Evolutionary conservation across 2,888 invertebrate genomes (phyloP).

Genomic region (Tineola bisselliella): DNA sequence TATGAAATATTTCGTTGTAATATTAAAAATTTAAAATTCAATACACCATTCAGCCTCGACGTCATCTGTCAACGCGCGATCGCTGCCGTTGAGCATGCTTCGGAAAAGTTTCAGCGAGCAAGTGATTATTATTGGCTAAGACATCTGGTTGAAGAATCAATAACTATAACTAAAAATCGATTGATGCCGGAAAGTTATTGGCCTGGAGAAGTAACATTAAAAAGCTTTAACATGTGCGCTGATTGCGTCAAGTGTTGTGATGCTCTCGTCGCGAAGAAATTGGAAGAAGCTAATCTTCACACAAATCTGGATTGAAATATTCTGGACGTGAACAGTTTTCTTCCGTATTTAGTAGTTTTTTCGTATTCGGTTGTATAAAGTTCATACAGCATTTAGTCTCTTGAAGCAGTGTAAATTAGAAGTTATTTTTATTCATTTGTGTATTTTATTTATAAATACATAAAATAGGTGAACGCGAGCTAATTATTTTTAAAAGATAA

Average conservation of each 20-base stretch:
- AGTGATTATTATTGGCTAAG: conserved; percentile 37
- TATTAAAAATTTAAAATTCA: conserved; percentile 40
- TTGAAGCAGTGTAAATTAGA: too few species aligned
- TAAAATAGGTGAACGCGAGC: too few species aligned
- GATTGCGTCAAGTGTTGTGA: conserved; percentile 30
- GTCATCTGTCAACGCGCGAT: conserved; percentile 39
- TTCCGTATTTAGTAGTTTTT: too few species aligned
- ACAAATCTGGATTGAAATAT: too few species aligned
- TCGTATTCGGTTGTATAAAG: too few species aligned
- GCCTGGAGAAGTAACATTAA: conserved; percentile 23
- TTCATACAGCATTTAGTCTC: too few species aligned
- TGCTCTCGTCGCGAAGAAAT: neutral
- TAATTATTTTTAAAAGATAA: too few species aligned
- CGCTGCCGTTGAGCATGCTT: conserved; percentile 33
- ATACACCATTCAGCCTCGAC: conserved; percentile 32
- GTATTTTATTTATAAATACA: too few species aligned
- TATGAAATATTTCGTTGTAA: conserved; percentile 53
- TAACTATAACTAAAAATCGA: conserved; percentile 15
- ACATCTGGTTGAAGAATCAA: conserved; percentile 12
- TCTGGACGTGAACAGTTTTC: too few species aligned
- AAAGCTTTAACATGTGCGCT: conserved; percentile 19
- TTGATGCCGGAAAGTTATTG: conserved; percentile 34
- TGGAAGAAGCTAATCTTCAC: neutral
- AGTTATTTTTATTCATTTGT: too few species aligned
- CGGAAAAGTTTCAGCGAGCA: conserved; percentile 31